A percentile compares a stretch with the other conserved stretches of the same genome.
phyloP scores from a whole-genome alignment of 1,140 invertebrate genomes.

The Neodiprion virginianus region DNA sequence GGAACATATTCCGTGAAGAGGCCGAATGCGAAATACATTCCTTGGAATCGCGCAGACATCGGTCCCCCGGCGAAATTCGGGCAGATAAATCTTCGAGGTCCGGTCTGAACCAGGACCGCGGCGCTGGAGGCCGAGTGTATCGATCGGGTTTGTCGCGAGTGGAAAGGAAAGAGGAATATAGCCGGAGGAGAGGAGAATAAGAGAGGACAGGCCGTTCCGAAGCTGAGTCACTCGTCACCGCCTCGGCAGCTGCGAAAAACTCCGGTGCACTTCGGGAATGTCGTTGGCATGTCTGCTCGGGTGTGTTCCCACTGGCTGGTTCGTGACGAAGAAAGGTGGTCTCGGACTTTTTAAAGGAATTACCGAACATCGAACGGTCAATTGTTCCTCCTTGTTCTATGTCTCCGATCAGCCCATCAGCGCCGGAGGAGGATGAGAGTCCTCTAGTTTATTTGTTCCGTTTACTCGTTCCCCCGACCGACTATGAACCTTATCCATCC shows the following conservation, averaged over 20 bases:
- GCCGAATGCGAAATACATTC: slow-evolving; percentile 59
- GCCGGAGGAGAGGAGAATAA: background rate
- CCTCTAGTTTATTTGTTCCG: background rate
- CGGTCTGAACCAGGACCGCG: slow-evolving; percentile 1
- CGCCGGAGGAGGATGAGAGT: background rate
- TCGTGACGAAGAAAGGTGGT: slow-evolving; percentile 4
- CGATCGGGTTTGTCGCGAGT: slow-evolving; percentile 4
- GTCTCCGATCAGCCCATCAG: background rate
- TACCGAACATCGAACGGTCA: slow-evolving; percentile 6
- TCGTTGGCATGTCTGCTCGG: slow-evolving; percentile 2
- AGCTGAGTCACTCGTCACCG: slow-evolving; percentile 4
- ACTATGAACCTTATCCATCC: too few relatives aligned
- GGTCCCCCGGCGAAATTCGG: slow-evolving; percentile 1
- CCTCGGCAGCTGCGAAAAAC: slow-evolving; percentile 3
- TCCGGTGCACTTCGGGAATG: slow-evolving; percentile 3
- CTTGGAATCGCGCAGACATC: slow-evolving; percentile 40
- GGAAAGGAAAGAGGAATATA: background rate
- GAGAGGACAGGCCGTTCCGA: background rate
- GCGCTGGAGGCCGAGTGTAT: slow-evolving; percentile 6
- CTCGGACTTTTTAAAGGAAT: slow-evolving; percentile 3
- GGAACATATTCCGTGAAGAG: slow-evolving; percentile 50
- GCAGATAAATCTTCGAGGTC: background rate
- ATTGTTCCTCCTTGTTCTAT: slow-evolving; percentile 5
- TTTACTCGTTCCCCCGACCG: too few relatives aligned
- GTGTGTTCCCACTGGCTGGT: slow-evolving; percentile 1